phyloP scores from a whole-genome alignment of 2,888 invertebrate genomes.

The Allygus modestus region DNA sequence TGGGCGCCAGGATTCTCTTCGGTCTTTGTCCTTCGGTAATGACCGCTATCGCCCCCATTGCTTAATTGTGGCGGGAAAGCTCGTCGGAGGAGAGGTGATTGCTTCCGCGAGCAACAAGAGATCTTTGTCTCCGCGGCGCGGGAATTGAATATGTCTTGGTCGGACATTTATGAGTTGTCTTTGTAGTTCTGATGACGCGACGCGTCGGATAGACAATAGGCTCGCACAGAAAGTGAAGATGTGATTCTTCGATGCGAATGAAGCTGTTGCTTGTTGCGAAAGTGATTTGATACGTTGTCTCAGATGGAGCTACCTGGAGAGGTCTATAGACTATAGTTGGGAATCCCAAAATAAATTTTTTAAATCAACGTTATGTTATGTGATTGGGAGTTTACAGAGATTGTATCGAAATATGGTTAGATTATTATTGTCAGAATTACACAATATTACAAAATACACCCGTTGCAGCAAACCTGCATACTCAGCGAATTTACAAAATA shows the following conservation, averaged over 20 bases:
- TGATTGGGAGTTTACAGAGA: too few relatives aligned
- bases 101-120: constrained; percentile 44
- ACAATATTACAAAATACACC: too few relatives aligned
- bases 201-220: not conserved
- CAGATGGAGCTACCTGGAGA: too few relatives aligned
- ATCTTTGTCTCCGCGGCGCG: constrained; percentile 37
- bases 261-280: not conserved
- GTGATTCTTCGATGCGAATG: not conserved
- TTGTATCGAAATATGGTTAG: too few relatives aligned
- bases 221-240: not conserved
- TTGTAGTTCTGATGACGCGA: constrained; percentile 21
- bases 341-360: too few relatives aligned
- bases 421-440: too few relatives aligned
- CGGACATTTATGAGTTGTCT: constrained; percentile 23
- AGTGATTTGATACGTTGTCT: too few relatives aligned
- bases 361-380: too few relatives aligned
- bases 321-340: too few relatives aligned
- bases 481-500: too few relatives aligned
- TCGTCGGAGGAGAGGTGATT: constrained; percentile 14
- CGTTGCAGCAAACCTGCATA: too few relatives aligned
- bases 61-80: constrained; percentile 54
- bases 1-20: constrained; percentile 34
- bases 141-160: constrained; percentile 42
- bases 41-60: constrained; percentile 49
- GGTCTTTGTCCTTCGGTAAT: constrained; percentile 48